Conservation (phyloP, 2,113 vertebrate species). For the Oxyruncus cristatus region DNA sequence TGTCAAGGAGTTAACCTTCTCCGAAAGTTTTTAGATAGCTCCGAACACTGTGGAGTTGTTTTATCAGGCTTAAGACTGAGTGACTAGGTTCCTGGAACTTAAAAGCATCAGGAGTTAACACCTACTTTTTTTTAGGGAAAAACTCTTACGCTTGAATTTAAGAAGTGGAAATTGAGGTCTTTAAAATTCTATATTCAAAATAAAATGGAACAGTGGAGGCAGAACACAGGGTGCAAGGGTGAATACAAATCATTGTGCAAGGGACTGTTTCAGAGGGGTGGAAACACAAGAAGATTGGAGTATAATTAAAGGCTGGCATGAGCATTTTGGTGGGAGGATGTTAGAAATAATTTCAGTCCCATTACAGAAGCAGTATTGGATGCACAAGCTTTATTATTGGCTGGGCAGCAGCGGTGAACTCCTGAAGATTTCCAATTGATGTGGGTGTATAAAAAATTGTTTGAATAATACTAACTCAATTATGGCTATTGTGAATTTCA, state of each 20-base stretch:
- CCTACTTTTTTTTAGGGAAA: constrained; percentile 4
- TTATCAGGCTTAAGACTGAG: not conserved
- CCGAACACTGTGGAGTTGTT: not conserved
- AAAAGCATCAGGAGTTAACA: not conserved
- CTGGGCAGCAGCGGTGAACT: not conserved
- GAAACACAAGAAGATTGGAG: constrained; percentile 43
- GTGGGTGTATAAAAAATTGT: not conserved
- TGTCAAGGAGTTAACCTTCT: not conserved
- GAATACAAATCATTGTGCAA: constrained; percentile 54
- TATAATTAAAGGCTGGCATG: constrained; percentile 62
- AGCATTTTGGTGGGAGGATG: constrained; percentile 42
- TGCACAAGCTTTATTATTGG: constrained; percentile 35
- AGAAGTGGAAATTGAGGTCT: constrained; percentile 34
- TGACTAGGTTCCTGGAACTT: not conserved
- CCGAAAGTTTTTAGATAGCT: not conserved
- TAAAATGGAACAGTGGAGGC: constrained; percentile 36
- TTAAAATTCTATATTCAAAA: constrained; percentile 39
- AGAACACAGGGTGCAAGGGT: constrained; percentile 9
- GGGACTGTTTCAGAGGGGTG: not conserved
- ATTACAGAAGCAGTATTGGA: constrained; percentile 36
- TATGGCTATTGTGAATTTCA: constrained; percentile 7
- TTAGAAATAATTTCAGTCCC: constrained; percentile 61
- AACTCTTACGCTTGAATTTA: constrained; percentile 11
- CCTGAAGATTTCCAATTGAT: constrained; percentile 5
- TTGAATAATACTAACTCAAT: constrained; percentile 11